Evolutionary conservation across 2,888 invertebrate genomes (phyloP).

Genomic region (Nematopogon swammerdamellus): DNA sequence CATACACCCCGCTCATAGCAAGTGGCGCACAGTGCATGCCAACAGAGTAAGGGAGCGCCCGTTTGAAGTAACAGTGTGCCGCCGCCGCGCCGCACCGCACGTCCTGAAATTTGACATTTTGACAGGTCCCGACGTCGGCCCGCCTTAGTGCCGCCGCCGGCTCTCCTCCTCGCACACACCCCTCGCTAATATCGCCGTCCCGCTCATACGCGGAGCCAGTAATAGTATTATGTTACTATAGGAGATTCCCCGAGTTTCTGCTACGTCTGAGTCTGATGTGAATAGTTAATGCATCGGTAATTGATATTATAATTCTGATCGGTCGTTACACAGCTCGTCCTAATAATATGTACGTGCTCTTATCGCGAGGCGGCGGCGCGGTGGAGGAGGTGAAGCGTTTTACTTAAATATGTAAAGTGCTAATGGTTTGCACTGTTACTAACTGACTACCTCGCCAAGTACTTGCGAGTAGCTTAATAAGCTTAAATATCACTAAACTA

Average conservation of each 20-base stretch:
- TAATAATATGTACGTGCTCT: slow-evolving; percentile 31
- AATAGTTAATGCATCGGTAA: slow-evolving; percentile 56
- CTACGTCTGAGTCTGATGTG: slow-evolving; percentile 52
- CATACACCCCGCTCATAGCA: too few relatives aligned
- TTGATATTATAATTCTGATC: slow-evolving; percentile 54
- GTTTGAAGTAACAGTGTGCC: slow-evolving; percentile 46
- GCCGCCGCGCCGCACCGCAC: slow-evolving; percentile 44
- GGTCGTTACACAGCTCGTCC: slow-evolving; percentile 29
- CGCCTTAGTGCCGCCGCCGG: slow-evolving; percentile 29
- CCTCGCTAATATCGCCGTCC: slow-evolving; percentile 13
- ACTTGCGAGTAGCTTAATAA: too few relatives aligned
- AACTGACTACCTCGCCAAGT: too few relatives aligned
- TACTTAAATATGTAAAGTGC: slow-evolving; percentile 2
- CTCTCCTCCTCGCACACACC: slow-evolving; percentile 20
- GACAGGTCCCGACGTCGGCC: slow-evolving; percentile 53
- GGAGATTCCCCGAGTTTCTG: slow-evolving; percentile 45
- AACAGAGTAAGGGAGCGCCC: too few relatives aligned
- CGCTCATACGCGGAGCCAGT: slow-evolving; percentile 28
- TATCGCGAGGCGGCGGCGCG: too few relatives aligned
- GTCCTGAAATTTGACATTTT: slow-evolving; percentile 59
- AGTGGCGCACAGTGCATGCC: slow-evolving; percentile 22
- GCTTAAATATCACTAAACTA: too few relatives aligned
- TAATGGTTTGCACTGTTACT: too few relatives aligned
- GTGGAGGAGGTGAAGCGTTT: slow-evolving; percentile 19
- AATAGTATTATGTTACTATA: slow-evolving; percentile 43